Percentiles rank a stretch among this genome's conserved stretches.
Evolutionary conservation across 2,797 vertebrate genomes (phyloP).

Genomic region (Morus bassanus): DNA sequence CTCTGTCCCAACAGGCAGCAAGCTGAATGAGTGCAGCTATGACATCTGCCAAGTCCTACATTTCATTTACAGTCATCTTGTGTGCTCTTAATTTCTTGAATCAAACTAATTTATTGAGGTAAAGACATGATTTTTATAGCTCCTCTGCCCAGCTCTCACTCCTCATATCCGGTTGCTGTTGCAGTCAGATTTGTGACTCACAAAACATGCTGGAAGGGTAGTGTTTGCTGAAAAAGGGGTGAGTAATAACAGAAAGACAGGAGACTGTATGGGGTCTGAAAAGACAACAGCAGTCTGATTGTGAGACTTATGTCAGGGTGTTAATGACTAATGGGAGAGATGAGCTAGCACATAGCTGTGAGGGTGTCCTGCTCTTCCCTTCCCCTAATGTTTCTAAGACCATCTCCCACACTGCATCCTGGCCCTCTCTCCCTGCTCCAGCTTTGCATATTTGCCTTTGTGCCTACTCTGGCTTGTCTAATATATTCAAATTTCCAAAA

Average conservation of each 20-base stretch:
- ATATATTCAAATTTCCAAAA: slow-evolving; percentile 47
- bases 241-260: not conserved
- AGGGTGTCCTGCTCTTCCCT: not conserved
- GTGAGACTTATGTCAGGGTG: not conserved
- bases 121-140: not conserved
- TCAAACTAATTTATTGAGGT: not conserved
- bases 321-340: not conserved
- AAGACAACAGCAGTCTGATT: not conserved
- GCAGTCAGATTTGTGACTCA: not conserved
- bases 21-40: not conserved
- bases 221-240: not conserved
- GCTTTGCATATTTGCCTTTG: not conserved
- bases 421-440: not conserved
- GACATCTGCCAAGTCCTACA: not conserved
- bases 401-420: not conserved
- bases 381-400: not conserved
- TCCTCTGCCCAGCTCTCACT: not conserved
- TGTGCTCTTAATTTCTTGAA: not conserved
- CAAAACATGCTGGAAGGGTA: not conserved
- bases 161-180: not conserved
- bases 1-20: not conserved
- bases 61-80: not conserved
- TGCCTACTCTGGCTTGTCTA: slow-evolving; percentile 10
- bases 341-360: not conserved
- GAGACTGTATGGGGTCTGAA: not conserved